Evolutionary conservation across 2,113 vertebrate genomes (phyloP).

Genomic region (Falco punctatus): DNA sequence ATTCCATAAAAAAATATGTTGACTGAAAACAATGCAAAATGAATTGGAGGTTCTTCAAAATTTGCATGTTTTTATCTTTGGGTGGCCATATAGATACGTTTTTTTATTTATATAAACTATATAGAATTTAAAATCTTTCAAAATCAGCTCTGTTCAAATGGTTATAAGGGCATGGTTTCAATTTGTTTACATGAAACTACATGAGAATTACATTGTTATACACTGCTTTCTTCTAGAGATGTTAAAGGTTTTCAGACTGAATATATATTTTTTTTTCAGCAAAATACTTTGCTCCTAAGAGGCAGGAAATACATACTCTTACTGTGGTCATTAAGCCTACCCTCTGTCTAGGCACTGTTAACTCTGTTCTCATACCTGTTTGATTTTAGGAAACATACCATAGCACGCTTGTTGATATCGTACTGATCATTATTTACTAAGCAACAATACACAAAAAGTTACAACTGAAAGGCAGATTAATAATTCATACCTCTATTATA

Average conservation of each 20-base stretch:
- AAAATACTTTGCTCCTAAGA: not conserved
- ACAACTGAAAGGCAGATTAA: constrained; percentile 66
- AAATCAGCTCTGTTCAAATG: not conserved
- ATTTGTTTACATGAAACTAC: not conserved
- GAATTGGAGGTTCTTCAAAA: not conserved
- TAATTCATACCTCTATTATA: constrained; percentile 71
- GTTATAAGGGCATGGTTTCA: not conserved
- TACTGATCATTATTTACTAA: constrained; percentile 62
- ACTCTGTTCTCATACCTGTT: not conserved
- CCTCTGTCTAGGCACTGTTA: not conserved
- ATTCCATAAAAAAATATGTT: not conserved
- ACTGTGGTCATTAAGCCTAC: not conserved
- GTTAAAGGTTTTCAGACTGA: not conserved
- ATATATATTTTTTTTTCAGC: not conserved
- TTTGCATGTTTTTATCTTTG: not conserved
- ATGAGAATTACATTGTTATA: not conserved
- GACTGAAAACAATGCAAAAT: not conserved
- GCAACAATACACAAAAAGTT: constrained; percentile 54
- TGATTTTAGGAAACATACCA: constrained; percentile 18
- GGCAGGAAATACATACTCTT: not conserved
- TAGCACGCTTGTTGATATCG: constrained; percentile 34
- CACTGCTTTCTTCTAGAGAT: not conserved
- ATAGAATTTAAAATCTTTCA: not conserved
- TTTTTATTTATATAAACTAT: too few relatives aligned
- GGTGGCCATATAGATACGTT: too few relatives aligned